A percentile compares a stretch with the other conserved stretches of the same genome.
These are phyloP conservation scores for Stegodyphus mimosarum DNA, from an alignment of 1,140 invertebrate species.

Conservation along the genomic window DNA sequence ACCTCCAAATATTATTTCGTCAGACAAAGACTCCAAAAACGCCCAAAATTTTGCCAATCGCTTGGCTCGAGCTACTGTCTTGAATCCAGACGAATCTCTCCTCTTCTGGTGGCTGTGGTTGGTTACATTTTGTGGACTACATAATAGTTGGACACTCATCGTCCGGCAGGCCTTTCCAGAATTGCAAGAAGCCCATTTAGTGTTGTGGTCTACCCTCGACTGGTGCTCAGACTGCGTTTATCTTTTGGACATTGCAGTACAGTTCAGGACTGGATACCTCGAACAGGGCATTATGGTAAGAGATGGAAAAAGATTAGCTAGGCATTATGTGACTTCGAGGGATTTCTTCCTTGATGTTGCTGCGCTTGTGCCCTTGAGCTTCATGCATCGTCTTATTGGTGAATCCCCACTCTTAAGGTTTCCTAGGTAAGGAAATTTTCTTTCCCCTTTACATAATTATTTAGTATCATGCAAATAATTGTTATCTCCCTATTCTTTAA, in stretches of 20 bases:
- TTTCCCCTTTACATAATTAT: not conserved
- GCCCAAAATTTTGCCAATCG: slow-evolving; percentile 62
- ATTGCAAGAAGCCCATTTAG: slow-evolving; percentile 72
- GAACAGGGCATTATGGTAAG: slow-evolving; percentile 95
- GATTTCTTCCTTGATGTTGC: slow-evolving; percentile 86
- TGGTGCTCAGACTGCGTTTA: slow-evolving; percentile 87
- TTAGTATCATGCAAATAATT: too few species aligned
- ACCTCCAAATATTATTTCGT: slow-evolving; percentile 73
- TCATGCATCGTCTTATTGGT: slow-evolving; percentile 84
- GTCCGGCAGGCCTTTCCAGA: slow-evolving; percentile 95
- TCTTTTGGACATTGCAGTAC: slow-evolving; percentile 86
- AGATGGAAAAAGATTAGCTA: slow-evolving; percentile 87
- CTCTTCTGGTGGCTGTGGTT: slow-evolving; percentile 95
- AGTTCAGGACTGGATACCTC: slow-evolving; percentile 92
- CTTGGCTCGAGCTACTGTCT: slow-evolving; percentile 78
- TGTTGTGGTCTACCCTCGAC: slow-evolving; percentile 80
- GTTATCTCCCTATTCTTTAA: too few species aligned
- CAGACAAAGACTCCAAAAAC: not conserved
- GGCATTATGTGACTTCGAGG: slow-evolving; percentile 86
- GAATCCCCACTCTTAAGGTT: slow-evolving; percentile 80
- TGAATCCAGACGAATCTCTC: slow-evolving; percentile 94
- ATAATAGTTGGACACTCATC: slow-evolving; percentile 95
- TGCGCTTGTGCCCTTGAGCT: slow-evolving; percentile 85
- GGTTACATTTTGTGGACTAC: slow-evolving; percentile 89
- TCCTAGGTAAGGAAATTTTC: slow-evolving; percentile 35